These are phyloP conservation scores for Tipula unca DNA, from an alignment of 2,888 invertebrate species.

Conservation along the genomic window DNA sequence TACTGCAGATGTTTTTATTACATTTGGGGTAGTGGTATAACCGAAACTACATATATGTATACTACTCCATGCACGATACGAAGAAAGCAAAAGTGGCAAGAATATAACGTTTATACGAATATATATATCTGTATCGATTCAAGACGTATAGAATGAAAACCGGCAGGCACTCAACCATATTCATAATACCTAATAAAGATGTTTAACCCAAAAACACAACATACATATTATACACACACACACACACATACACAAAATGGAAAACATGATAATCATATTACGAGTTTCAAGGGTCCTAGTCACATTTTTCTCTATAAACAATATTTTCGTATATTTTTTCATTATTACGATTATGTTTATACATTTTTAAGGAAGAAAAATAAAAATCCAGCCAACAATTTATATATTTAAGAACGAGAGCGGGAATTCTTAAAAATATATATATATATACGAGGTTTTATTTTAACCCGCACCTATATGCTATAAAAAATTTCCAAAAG, in stretches of 20 bases:
- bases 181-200: not conserved
- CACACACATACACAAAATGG: not conserved
- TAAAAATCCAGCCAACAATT: not conserved
- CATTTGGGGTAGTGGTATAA: not conserved
- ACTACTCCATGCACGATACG: not conserved
- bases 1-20: slow-evolving; percentile 14
- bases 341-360: not conserved
- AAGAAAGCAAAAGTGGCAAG: not conserved
- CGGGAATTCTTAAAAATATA: not conserved
- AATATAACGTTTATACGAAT: not conserved
- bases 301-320: not conserved
- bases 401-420: not conserved
- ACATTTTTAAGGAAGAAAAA: not conserved
- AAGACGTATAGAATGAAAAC: not conserved
- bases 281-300: not conserved
- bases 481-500: not conserved
- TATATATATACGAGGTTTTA: not conserved
- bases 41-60: not conserved
- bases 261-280: not conserved
- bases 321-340: not conserved
- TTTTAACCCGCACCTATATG: not conserved
- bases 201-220: not conserved
- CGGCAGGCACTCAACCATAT: slow-evolving; percentile 8
- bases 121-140: not conserved
- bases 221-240: not conserved